Evolutionary conservation across 2,797 vertebrate genomes (phyloP).

Genomic region (Epinephelus coioides): DNA sequence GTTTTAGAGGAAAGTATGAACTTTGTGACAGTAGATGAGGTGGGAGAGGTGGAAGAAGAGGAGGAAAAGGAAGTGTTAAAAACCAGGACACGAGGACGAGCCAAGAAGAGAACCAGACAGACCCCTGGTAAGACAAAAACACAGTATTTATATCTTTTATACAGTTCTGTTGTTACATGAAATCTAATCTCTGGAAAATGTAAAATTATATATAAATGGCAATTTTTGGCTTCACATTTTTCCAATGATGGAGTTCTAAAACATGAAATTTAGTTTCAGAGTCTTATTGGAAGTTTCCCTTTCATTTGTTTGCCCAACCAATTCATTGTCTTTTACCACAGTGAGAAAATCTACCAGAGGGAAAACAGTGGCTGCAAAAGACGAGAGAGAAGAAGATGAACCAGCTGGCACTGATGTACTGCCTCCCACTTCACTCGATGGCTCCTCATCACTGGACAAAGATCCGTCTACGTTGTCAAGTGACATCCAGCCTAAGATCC

Average conservation of each 20-base stretch:
- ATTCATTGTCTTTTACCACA: conserved; percentile 20
- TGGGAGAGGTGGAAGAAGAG: conserved; percentile 88
- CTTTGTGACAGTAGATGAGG: conserved; percentile 91
- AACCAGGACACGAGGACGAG: conserved; percentile 45
- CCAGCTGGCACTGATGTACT: background rate
- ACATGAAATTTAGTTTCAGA: too few species aligned
- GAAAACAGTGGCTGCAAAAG: background rate
- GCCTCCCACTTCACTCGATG: background rate
- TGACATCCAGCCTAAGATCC: conserved; percentile 1
- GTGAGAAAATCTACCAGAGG: conserved; percentile 67
- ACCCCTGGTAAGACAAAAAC: conserved; percentile 63
- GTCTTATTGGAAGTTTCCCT: background rate
- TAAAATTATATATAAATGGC: too few species aligned
- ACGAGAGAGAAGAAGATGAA: conserved; percentile 1
- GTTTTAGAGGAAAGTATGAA: conserved; percentile 71
- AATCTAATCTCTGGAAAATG: background rate
- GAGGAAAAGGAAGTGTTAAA: conserved; percentile 64
- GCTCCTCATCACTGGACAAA: conserved; percentile 1
- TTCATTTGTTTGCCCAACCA: background rate
- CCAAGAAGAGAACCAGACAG: conserved; percentile 59
- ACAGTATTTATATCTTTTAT: background rate
- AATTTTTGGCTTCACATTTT: too few species aligned
- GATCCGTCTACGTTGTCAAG: background rate
- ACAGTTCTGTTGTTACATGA: background rate
- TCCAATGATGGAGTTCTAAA: too few species aligned